phyloP scores from a whole-genome alignment of 2,888 invertebrate genomes.

The Kryphioiulus occultus region DNA sequence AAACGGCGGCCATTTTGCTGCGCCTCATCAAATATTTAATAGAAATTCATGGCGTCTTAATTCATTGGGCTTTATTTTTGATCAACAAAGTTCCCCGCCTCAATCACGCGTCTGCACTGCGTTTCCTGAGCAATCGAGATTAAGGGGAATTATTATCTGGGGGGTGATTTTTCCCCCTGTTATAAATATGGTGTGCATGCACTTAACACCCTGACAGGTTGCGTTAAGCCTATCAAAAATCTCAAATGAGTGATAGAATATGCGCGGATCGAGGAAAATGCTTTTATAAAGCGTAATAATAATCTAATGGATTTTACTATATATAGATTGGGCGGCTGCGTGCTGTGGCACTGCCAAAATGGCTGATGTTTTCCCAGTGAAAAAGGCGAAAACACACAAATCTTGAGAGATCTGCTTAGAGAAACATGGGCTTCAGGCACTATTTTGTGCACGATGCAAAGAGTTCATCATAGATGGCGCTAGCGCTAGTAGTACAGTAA shows the following conservation, averaged over 20 bases:
- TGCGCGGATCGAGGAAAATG: conserved; percentile 24
- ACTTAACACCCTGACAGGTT: conserved; percentile 35
- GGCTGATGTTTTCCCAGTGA: background rate
- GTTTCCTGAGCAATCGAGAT: conserved; percentile 31
- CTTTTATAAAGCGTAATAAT: conserved; percentile 26
- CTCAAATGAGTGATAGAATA: conserved; percentile 30
- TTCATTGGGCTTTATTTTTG: conserved; percentile 30
- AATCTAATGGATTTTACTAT: conserved; percentile 35
- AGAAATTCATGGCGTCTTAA: conserved; percentile 22
- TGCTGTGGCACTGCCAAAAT: background rate
- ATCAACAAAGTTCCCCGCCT: conserved; percentile 26
- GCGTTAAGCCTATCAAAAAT: conserved; percentile 31
- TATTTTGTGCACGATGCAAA: no score
- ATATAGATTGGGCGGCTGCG: conserved; percentile 11
- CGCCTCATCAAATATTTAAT: conserved; percentile 15
- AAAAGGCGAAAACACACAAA: no score
- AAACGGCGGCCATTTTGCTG: background rate
- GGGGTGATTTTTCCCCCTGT: conserved; percentile 1
- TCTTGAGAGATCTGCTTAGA: no score
- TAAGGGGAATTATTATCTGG: conserved; percentile 35
- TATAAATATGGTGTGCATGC: conserved; percentile 35
- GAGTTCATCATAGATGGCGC: background rate
- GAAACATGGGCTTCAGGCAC: no score
- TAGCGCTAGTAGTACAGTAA: no score
- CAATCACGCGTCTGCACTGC: conserved; percentile 30